Evolutionary conservation across 2,888 invertebrate species (phyloP).

Genomic region (Eupithecia subfuscata): DNA sequence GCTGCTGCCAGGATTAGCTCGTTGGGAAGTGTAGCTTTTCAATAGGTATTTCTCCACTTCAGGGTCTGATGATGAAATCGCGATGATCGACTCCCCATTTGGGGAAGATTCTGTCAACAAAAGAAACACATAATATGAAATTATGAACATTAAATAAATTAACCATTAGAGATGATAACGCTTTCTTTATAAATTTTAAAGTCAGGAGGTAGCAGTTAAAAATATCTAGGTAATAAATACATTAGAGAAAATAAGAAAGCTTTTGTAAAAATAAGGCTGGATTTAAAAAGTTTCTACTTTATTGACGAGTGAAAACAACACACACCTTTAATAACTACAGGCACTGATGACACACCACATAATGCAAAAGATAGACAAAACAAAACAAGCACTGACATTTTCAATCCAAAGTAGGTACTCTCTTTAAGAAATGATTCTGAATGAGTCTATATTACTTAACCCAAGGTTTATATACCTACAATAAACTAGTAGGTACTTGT

Average conservation of each 20-base stretch:
- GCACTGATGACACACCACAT: constrained; percentile 47
- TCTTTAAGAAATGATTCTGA: constrained; percentile 39
- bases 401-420: constrained; percentile 38
- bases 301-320: not conserved
- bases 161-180: not conserved
- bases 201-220: not conserved
- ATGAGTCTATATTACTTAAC: constrained; percentile 44
- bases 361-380: constrained; percentile 38
- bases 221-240: too few relatives aligned
- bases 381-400: constrained; percentile 38
- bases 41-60: constrained; percentile 58
- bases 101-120: constrained; percentile 60
- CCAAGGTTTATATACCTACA: constrained; percentile 43
- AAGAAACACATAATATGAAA: not conserved
- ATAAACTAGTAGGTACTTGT: constrained; percentile 32
- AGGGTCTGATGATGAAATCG: constrained; percentile 66
- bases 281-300: not conserved
- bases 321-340: constrained; percentile 65
- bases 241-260: not conserved
- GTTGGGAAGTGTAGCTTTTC: constrained; percentile 45
- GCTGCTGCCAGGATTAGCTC: constrained; percentile 34
- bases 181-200: not conserved
- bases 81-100: constrained; percentile 61
- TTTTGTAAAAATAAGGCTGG: not conserved
- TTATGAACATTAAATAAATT: not conserved